Evolutionary conservation across 2,888 invertebrate genomes (phyloP).

Genomic region (Meghimatium bilineatum): DNA sequence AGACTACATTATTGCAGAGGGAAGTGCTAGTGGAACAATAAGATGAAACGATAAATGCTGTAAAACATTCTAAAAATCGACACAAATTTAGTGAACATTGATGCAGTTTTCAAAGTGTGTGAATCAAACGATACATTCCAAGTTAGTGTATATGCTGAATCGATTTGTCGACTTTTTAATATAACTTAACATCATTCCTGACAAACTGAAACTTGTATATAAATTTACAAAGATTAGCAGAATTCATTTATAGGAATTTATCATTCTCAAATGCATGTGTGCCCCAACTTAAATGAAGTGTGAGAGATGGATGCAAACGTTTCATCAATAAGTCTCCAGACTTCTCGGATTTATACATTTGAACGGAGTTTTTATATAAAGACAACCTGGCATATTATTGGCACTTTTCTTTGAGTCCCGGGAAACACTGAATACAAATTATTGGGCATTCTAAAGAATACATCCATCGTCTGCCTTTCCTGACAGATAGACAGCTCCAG

Average conservation of each 20-base stretch:
- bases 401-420: neutral
- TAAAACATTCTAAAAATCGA: neutral
- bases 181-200: neutral
- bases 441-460: slow-evolving; percentile 11
- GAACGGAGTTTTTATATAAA: neutral
- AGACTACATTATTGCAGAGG: neutral
- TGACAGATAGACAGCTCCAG: neutral
- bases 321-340: neutral
- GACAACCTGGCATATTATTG: neutral
- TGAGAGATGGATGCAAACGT: neutral
- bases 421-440: neutral
- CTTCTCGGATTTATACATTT: neutral
- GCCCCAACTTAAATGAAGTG: neutral
- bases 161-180: neutral
- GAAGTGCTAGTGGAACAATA: neutral
- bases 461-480: neutral
- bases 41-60: slow-evolving; percentile 10
- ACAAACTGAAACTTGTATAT: neutral
- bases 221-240: neutral
- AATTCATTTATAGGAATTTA: neutral
- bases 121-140: neutral
- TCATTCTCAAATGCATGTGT: neutral
- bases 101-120: neutral
- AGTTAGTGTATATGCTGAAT: neutral
- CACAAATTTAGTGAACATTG: neutral